These are phyloP conservation scores for Gobio gobio DNA, from an alignment of 2,113 vertebrate species.

Conservation along the genomic window DNA sequence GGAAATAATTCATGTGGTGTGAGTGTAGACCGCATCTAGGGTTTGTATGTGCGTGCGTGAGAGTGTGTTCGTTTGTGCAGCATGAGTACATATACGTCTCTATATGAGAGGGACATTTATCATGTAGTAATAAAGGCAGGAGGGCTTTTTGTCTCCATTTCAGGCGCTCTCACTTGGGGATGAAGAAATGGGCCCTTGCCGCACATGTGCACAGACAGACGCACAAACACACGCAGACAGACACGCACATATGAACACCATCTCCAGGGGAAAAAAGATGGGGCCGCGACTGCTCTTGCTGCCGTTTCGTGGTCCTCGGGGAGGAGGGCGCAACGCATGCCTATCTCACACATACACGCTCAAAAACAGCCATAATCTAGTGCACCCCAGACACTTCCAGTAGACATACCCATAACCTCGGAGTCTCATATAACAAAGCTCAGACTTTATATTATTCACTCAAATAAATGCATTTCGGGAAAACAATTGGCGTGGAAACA, in stretches of 20 bases:
- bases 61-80: background rate
- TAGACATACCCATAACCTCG: background rate
- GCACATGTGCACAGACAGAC: constrained; percentile 27
- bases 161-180: background rate
- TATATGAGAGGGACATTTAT: background rate
- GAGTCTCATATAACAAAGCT: background rate
- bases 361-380: constrained; percentile 37
- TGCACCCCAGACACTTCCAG: constrained; percentile 1
- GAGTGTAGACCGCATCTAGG: constrained; percentile 9
- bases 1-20: constrained; percentile 35
- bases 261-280: constrained; percentile 32
- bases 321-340: background rate
- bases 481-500: background rate
- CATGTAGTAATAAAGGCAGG: constrained; percentile 14
- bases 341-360: constrained; percentile 8
- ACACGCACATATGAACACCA: background rate
- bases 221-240: background rate
- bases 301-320: constrained; percentile 19
- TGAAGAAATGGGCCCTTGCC: constrained; percentile 26
- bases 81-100: background rate
- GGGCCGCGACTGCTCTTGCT: background rate
- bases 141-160: constrained; percentile 40
- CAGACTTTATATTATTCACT: background rate
- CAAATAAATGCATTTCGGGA: background rate
- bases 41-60: background rate